phyloP scores from a whole-genome alignment of 2,888 invertebrate species.

The Blastobasis lacticolella region DNA sequence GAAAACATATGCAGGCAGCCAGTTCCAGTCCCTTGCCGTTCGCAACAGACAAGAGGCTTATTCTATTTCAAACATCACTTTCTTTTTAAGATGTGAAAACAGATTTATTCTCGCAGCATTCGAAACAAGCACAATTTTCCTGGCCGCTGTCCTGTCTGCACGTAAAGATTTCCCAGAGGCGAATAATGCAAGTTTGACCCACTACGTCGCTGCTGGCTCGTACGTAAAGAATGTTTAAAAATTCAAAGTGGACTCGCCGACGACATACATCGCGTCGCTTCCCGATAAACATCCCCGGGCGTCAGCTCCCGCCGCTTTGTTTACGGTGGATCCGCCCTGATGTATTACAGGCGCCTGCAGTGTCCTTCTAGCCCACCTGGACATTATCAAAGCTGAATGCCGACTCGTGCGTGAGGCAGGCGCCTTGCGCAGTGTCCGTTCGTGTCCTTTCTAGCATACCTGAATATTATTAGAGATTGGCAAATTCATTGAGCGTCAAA shows the following conservation, averaged over 20 bases:
- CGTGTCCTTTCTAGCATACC: too few species aligned
- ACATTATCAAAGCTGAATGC: background rate
- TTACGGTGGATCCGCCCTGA: constrained; percentile 22
- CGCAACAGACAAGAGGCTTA: too few species aligned
- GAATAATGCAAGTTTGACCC: constrained; percentile 10
- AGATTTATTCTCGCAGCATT: background rate
- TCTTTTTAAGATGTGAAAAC: too few species aligned
- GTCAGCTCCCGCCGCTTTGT: constrained; percentile 36
- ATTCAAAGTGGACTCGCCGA: constrained; percentile 46
- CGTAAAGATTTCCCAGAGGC: constrained; percentile 9
- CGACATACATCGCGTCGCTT: constrained; percentile 42
- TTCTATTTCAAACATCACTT: too few species aligned
- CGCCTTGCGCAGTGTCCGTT: too few species aligned
- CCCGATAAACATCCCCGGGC: constrained; percentile 59
- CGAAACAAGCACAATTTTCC: constrained; percentile 4
- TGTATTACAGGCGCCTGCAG: background rate
- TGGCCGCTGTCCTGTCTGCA: constrained; percentile 2
- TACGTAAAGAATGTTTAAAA: constrained; percentile 41
- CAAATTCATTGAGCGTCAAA: too few species aligned
- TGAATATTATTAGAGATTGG: too few species aligned
- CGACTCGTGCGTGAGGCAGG: too few species aligned
- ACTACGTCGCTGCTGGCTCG: constrained; percentile 1
- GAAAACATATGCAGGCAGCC: too few species aligned
- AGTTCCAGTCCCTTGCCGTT: too few species aligned
- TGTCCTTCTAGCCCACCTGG: background rate